Percentiles rank a stretch among this genome's conserved stretches.
Conservation (phyloP, 2,113 vertebrate genomes). For the Promerops cafer region DNA sequence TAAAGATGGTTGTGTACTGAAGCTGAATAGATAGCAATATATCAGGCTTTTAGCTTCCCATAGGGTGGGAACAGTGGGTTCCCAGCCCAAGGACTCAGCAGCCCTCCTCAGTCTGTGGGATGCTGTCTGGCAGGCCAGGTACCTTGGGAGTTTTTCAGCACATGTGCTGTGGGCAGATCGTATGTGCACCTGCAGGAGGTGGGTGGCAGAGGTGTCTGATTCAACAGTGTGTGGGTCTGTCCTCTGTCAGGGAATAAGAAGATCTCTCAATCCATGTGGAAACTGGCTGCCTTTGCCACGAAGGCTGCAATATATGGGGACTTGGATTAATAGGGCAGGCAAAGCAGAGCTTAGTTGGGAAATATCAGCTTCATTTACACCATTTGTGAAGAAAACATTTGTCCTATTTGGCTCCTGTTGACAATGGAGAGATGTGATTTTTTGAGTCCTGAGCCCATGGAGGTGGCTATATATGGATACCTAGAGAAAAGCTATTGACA, state of each 20-base stretch:
- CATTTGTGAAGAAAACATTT: background rate
- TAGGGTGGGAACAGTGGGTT: accelerated
- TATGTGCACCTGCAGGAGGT: background rate
- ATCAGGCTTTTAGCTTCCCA: background rate
- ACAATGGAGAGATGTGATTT: background rate
- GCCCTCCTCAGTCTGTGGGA: background rate
- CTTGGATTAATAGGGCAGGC: background rate
- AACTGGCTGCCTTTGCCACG: background rate
- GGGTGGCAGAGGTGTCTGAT: background rate
- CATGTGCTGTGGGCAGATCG: accelerated
- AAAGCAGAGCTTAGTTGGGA: background rate
- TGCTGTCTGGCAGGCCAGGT: background rate
- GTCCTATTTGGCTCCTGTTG: background rate
- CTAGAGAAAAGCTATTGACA: background rate
- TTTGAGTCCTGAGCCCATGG: background rate
- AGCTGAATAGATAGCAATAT: background rate
- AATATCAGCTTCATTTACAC: background rate
- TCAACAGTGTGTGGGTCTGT: accelerated
- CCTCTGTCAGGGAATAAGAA: background rate
- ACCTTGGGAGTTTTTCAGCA: background rate
- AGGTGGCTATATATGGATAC: background rate
- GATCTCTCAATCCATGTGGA: background rate
- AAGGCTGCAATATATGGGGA: background rate
- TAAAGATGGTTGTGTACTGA: background rate
- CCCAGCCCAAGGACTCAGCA: background rate